Percentiles rank a stretch among this genome's conserved stretches.
phyloP scores from a whole-genome alignment of 2,113 vertebrate genomes.

The Myrmecophaga tridactyla region DNA sequence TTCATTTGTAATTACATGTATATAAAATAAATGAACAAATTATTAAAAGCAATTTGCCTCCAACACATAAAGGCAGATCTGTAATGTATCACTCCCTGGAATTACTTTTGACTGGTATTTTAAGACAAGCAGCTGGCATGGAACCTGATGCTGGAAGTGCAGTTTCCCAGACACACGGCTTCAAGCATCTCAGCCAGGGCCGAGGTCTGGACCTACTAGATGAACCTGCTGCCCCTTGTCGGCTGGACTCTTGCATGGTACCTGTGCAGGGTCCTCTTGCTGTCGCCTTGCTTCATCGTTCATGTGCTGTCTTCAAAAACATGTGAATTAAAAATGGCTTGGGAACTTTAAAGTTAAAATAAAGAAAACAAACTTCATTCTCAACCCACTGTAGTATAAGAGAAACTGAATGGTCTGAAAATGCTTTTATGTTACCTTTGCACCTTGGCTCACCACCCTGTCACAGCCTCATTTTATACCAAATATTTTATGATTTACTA shows the following conservation, averaged over 20 bases:
- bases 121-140: neutral
- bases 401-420: neutral
- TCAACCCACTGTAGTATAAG: neutral
- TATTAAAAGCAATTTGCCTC: neutral
- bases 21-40: neutral
- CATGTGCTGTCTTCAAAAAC: neutral
- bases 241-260: neutral
- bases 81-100: neutral
- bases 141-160: neutral
- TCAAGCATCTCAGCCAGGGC: neutral
- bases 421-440: slow-evolving; percentile 18
- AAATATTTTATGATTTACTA: slow-evolving; percentile 21
- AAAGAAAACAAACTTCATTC: slow-evolving; percentile 33
- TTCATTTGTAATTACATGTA: neutral
- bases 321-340: slow-evolving; percentile 15
- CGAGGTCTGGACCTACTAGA: neutral
- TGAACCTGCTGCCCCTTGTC: neutral
- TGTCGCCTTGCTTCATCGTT: neutral
- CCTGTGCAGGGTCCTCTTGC: neutral
- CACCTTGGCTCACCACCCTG: neutral
- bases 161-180: neutral
- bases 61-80: neutral
- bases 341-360: neutral
- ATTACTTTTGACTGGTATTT: slow-evolving; percentile 40
- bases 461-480: neutral